Evolutionary conservation across 2,888 invertebrate species (phyloP).

Genomic region (Bombylius major): DNA sequence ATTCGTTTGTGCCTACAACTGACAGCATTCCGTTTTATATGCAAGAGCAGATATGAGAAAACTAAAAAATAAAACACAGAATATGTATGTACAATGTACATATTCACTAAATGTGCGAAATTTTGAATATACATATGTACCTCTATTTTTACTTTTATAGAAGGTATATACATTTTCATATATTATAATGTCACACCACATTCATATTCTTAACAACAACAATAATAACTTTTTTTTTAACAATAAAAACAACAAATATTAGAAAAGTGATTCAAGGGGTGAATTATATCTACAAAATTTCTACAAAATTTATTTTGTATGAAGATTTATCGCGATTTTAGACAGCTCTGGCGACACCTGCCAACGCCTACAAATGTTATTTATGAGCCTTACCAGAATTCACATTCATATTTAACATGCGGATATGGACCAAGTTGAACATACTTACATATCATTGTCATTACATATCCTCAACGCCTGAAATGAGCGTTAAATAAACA

Average conservation of each 20-base stretch:
- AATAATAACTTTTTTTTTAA: neutral
- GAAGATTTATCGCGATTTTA: slow-evolving; percentile 39
- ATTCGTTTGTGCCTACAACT: slow-evolving; percentile 11
- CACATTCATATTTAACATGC: neutral
- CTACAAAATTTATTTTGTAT: slow-evolving; percentile 22
- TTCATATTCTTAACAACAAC: slow-evolving; percentile 9
- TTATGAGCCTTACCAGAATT: slow-evolving; percentile 20
- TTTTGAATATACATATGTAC: too few species aligned
- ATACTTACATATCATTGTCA: too few species aligned
- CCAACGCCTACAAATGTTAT: slow-evolving; percentile 40
- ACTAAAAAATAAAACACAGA: too few species aligned
- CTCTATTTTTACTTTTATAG: too few species aligned
- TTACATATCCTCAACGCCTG: too few species aligned
- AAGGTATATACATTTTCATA: too few species aligned
- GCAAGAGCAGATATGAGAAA: neutral
- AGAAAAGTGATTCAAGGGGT: neutral
- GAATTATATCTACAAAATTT: slow-evolving; percentile 13
- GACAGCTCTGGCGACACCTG: slow-evolving; percentile 40
- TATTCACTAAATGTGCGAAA: neutral
- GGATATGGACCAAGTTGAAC: too few species aligned
- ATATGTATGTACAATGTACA: neutral
- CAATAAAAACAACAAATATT: too few species aligned
- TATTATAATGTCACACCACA: slow-evolving; percentile 5
- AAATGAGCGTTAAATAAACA: too few species aligned
- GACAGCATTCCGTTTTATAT: slow-evolving; percentile 1